Evolutionary conservation across 2,113 vertebrate genomes (phyloP).

Genomic region (Alexandromys fortis): DNA sequence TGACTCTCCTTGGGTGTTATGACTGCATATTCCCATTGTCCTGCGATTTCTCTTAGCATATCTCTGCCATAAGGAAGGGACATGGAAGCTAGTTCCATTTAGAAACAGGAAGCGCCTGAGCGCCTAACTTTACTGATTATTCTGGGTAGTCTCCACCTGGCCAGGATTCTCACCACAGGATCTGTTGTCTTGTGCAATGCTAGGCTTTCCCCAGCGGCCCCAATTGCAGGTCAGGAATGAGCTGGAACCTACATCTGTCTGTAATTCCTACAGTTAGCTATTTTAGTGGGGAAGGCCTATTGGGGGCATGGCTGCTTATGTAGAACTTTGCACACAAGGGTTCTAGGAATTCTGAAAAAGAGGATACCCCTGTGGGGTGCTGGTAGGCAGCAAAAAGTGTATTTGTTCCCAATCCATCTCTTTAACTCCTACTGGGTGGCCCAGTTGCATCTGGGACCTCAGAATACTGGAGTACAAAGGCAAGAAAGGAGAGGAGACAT

Average conservation of each 20-base stretch:
- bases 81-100: not conserved
- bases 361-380: not conserved
- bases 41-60: not conserved
- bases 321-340: slow-evolving; percentile 14
- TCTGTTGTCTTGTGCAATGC: not conserved
- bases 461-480: not conserved
- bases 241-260: not conserved
- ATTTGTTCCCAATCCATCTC: slow-evolving; percentile 43
- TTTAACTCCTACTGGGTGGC: slow-evolving; percentile 63
- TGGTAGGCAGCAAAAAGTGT: slow-evolving; percentile 4
- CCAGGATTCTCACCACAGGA: rapidly evolving
- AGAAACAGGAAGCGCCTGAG: not conserved
- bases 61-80: not conserved
- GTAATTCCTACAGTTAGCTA: not conserved
- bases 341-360: slow-evolving; percentile 70
- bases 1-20: not conserved
- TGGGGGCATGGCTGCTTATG: not conserved
- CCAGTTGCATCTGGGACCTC: slow-evolving; percentile 53
- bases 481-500: not conserved
- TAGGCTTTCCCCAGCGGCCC: not conserved
- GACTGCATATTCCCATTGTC: not conserved
- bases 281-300: not conserved
- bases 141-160: not conserved
- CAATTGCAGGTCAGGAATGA: not conserved
- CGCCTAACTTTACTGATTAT: not conserved